Conservation (phyloP, 2,113 vertebrate genomes). For the Pipra filicauda region DNA sequence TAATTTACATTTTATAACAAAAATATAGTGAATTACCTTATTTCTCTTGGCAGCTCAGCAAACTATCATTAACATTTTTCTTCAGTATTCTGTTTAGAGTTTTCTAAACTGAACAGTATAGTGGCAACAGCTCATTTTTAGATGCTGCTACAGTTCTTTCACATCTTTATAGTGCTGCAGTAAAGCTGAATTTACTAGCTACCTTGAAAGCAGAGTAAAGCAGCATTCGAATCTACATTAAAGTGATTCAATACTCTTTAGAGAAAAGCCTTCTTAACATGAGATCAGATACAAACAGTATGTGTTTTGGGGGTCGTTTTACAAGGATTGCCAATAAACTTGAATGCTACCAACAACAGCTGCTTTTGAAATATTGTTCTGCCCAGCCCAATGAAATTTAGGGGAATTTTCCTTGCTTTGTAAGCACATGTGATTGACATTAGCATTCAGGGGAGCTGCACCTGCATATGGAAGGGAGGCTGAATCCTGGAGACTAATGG, state of each 20-base stretch:
- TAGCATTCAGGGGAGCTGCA: constrained; percentile 48
- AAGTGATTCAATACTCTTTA: constrained; percentile 67
- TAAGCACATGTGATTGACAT: constrained; percentile 28
- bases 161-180: constrained; percentile 72
- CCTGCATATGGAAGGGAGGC: neutral
- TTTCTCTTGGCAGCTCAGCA: constrained; percentile 61
- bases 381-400: constrained; percentile 39
- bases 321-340: constrained; percentile 60
- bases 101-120: constrained; percentile 66
- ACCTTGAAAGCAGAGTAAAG: constrained; percentile 66
- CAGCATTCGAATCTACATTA: constrained; percentile 64
- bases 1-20: constrained; percentile 56
- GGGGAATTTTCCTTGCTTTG: constrained; percentile 38
- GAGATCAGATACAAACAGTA: constrained; percentile 58
- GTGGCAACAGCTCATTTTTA: constrained; percentile 72
- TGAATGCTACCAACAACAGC: constrained; percentile 27
- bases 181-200: constrained; percentile 77
- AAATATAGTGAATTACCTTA: constrained; percentile 43
- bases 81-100: constrained; percentile 68
- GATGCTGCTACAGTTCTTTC: constrained; percentile 68
- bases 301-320: constrained; percentile 56
- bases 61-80: constrained; percentile 70
- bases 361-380: constrained; percentile 54
- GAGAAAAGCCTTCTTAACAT: constrained; percentile 69
- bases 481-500: neutral